Base-by-base conservation (phyloP, 2,888 invertebrate genomes). In the Limenitis camilla region DNA sequence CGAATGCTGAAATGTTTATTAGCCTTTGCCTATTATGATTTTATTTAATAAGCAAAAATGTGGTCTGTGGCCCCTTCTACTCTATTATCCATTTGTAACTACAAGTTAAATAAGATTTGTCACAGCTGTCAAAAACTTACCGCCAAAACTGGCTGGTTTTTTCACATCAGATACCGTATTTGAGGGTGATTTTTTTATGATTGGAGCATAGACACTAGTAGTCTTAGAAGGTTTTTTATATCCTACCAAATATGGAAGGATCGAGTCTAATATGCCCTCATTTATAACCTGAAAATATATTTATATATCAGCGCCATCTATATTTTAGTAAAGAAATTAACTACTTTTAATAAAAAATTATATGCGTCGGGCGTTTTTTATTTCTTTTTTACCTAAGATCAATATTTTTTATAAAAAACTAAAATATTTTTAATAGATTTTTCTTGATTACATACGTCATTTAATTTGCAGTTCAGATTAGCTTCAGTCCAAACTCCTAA, bases 241-340 rank as follows among this genome's bases (percentile, higher is more conserved):
- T 5, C 88, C 88, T 9, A 92, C 87, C 60, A 95, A 88, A 68
- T 94, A 94, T 0, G 95, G 93, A 43, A 95, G 76, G 52, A 96
- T 92, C 0, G 95, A 94, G 78, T 96, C 96, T 44, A 95, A 76
- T 55, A 96, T 89, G 8, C 95, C 95, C 81, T 95, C 95, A 43
- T 93, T 92, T 57, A 96, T 88, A 1, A 95, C 91, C 81, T 94
- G 79, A 60, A 89, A 88, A 53, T 78, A 63, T 65, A 76, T n/a
- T 4, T 19, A 52, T 8, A 67, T 57, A 64, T 10, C 9, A 29
- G 11, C 6, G 35, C 35, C 30, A 30, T 42, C 36, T 49, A 28
- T 39, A 30, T 3, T 11, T 36, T 7, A 3, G 8, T 33, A 19
- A 10, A 35, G 35, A n/a, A 35, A 5, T n/a, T 35, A 1, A 38